Percentiles rank a stretch among this genome's conserved stretches.
These are phyloP conservation scores for Corythaixoides concolor DNA, from an alignment of 2,113 vertebrate species.

Conservation along the genomic window DNA sequence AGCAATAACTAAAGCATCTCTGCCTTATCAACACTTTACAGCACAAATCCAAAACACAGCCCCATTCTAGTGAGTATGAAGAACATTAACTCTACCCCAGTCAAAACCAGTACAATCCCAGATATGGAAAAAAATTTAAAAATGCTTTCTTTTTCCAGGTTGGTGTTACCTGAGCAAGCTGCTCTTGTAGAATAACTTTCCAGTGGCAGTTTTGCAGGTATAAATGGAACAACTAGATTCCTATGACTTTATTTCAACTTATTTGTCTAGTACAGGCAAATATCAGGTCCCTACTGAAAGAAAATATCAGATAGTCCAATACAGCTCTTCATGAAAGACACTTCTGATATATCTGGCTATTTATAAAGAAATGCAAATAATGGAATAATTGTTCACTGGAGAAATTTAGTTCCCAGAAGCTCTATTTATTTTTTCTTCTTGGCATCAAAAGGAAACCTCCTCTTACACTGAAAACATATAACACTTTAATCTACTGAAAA, in stretches of 20 bases:
- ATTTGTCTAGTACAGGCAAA: neutral
- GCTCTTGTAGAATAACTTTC: neutral
- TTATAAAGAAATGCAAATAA: neutral
- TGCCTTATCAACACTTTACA: no score
- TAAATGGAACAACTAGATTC: neutral
- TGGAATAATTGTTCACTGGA: neutral
- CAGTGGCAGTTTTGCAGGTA: neutral
- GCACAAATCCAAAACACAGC: no score
- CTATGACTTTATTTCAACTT: neutral
- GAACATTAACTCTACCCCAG: no score
- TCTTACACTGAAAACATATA: neutral
- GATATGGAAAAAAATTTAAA: neutral
- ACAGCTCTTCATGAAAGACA: neutral
- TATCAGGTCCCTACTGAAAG: neutral
- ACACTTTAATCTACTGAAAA: neutral
- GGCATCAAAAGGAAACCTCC: neutral
- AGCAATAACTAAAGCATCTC: no score
- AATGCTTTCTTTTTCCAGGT: neutral
- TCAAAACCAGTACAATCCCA: neutral
- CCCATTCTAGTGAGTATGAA: no score
- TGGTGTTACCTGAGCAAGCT: neutral
- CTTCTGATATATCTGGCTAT: neutral
- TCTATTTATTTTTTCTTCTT: neutral
- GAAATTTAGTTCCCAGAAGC: neutral
- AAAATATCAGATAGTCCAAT: neutral